Percentiles rank a stretch among this genome's conserved stretches.
These are phyloP conservation scores for Liasis olivaceus DNA, from an alignment of 2,797 vertebrate genomes.

Conservation along the genomic window DNA sequence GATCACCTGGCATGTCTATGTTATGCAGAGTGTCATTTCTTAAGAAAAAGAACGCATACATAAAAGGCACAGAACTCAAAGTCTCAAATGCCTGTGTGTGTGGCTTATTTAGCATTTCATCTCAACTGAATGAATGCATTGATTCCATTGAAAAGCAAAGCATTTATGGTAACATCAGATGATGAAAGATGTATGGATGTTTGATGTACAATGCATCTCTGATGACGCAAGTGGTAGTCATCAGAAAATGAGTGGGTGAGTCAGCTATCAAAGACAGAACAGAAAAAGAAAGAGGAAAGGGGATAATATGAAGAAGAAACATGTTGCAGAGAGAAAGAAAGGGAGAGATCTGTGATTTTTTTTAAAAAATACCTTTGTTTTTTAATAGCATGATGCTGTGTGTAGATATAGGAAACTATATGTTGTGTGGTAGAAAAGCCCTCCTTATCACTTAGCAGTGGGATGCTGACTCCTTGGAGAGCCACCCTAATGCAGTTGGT, in stretches of 20 bases:
- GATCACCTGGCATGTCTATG: background rate
- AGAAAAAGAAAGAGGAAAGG: background rate
- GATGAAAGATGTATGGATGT: too few species aligned
- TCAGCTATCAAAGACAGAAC: background rate
- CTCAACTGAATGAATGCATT: background rate
- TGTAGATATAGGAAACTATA: background rate
- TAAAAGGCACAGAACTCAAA: background rate
- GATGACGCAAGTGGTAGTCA: background rate
- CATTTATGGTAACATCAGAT: background rate
- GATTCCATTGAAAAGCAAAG: background rate
- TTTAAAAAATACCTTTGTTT: background rate
- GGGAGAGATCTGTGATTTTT: background rate
- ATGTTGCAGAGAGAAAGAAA: background rate
- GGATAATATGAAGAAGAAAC: background rate
- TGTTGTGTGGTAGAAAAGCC: background rate
- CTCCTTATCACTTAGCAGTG: background rate
- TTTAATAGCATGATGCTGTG: background rate
- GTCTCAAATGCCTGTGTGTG: background rate
- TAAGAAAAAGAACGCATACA: background rate
- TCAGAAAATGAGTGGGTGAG: background rate
- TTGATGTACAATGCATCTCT: background rate
- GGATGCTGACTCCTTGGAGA: background rate
- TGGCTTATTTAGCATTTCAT: background rate
- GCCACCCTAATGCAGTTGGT: background rate
- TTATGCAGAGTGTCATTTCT: background rate